These are phyloP conservation scores for Parotia lawesii DNA, from an alignment of 2,113 vertebrate species.

Conservation along the genomic window DNA sequence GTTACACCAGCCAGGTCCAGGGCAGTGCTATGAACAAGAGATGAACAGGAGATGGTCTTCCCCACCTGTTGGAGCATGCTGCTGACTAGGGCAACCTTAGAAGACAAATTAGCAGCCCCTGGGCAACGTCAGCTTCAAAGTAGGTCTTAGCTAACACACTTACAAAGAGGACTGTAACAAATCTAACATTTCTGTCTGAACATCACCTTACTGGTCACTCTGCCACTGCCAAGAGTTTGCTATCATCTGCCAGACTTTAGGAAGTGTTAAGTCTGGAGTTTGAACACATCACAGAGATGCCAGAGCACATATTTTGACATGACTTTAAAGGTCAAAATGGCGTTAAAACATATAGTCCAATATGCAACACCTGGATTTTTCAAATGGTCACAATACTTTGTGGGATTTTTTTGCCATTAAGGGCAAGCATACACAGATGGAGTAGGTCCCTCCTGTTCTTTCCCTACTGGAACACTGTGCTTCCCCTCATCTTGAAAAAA, in stretches of 20 bases:
- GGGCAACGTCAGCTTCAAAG: background rate
- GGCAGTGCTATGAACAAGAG: background rate
- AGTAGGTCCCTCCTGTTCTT: background rate
- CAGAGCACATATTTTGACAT: background rate
- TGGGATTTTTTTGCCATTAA: background rate
- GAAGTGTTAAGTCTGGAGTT: background rate
- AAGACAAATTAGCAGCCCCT: background rate
- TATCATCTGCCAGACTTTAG: background rate
- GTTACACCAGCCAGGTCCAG: background rate
- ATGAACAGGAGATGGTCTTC: background rate
- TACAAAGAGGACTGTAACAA: background rate
- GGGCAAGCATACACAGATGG: background rate
- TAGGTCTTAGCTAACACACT: background rate
- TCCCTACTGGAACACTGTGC: too few species aligned
- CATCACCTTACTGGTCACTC: background rate
- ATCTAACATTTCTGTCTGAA: background rate
- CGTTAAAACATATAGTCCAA: background rate
- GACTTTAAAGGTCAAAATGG: background rate
- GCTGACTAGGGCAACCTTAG: background rate
- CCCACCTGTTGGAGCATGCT: background rate
- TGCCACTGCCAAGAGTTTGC: background rate
- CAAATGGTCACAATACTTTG: background rate
- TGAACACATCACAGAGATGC: background rate
- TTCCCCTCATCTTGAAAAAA: background rate
- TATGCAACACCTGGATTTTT: background rate